A percentile compares a stretch with the other conserved stretches of the same genome.
Conservation (phyloP, 1,140 invertebrate genomes). For the Eurosta solidaginis region DNA sequence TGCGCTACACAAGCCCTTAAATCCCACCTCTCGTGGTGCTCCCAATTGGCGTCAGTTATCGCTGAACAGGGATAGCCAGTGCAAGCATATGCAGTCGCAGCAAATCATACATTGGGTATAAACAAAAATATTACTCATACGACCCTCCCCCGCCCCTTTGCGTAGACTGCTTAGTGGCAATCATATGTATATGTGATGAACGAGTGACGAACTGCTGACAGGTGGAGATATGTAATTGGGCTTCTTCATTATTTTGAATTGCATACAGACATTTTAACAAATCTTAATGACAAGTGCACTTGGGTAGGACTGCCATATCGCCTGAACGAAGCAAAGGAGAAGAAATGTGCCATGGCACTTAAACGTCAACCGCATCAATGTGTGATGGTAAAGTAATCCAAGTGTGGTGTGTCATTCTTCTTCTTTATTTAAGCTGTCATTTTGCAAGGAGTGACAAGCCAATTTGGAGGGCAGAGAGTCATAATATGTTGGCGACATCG, state of each 20-base stretch:
- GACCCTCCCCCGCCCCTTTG: background rate
- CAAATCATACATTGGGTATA: background rate
- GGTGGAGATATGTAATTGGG: slow-evolving; percentile 59
- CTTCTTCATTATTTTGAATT: slow-evolving; percentile 55
- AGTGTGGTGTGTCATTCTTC: slow-evolving; percentile 17
- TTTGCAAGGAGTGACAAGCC: background rate
- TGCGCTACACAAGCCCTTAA: no score
- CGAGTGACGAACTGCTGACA: slow-evolving; percentile 60
- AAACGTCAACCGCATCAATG: slow-evolving; percentile 23
- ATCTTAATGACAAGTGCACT: background rate
- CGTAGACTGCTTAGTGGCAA: background rate
- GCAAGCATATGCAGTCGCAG: background rate
- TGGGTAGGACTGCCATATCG: background rate
- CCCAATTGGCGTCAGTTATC: no score
- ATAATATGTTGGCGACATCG: background rate
- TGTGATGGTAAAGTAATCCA: background rate
- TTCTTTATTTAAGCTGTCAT: slow-evolving; percentile 21
- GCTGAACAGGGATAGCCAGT: no score
- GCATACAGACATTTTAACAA: background rate
- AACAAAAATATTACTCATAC: background rate
- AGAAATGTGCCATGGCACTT: slow-evolving; percentile 20
- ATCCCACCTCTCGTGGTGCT: no score
- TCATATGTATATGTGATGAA: slow-evolving; percentile 33
- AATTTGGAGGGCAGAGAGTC: background rate
- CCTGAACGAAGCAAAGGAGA: background rate